Evolutionary conservation across 2,888 invertebrate species (phyloP).

Genomic region (Tetheella fluctuosa): DNA sequence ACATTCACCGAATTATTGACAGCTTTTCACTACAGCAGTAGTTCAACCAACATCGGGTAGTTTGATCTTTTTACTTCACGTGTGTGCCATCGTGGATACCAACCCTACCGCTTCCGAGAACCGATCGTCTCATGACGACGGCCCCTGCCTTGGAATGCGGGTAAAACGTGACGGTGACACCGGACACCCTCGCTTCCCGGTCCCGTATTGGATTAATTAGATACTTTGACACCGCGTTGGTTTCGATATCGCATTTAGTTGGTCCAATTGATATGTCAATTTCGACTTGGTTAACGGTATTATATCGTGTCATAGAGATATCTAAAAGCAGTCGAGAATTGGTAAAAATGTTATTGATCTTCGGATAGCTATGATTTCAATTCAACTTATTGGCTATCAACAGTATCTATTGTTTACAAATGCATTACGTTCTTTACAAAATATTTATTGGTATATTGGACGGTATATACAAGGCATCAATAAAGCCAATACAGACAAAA

Average conservation of each 20-base stretch:
- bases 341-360: too few relatives aligned
- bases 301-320: too few relatives aligned
- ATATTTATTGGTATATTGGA: too few relatives aligned
- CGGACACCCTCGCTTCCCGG: conserved; percentile 33
- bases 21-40: too few relatives aligned
- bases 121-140: conserved; percentile 4
- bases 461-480: neutral
- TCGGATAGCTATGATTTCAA: too few relatives aligned
- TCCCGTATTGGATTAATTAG: conserved; percentile 22
- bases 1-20: too few relatives aligned
- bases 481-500: neutral
- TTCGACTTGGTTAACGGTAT: too few relatives aligned
- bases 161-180: conserved; percentile 37
- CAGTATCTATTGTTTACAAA: too few relatives aligned
- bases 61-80: neutral
- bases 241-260: neutral
- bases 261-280: neutral
- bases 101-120: conserved; percentile 19
- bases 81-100: neutral
- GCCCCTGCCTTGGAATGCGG: conserved; percentile 26
- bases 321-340: too few relatives aligned
- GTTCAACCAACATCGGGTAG: too few relatives aligned
- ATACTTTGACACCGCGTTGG: neutral
- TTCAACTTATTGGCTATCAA: too few relatives aligned
- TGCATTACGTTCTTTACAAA: too few relatives aligned